Base-by-base conservation (phyloP, 2,797 vertebrate genomes). In the Melanitta fusca region DNA sequence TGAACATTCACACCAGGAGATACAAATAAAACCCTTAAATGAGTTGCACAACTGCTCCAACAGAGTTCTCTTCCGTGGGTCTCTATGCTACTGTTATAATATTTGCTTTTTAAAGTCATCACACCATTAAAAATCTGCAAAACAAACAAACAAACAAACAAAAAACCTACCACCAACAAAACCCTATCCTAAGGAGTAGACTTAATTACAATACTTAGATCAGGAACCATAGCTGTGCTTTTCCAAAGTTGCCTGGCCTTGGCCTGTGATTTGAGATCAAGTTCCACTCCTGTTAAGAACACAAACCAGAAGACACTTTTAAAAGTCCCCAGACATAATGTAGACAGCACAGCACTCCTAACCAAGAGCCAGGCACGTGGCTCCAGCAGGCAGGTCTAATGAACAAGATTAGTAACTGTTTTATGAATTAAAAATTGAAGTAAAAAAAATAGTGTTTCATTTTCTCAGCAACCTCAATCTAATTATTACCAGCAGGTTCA, bases 401-500 rank as follows among this genome's bases (percentile, higher is more conserved):
- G 81, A 78, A 82, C 13, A 8, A 71, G 77, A 66, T 96, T 94
- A 66, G 25, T 90, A 75, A 70, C 81, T 96, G 87, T 39, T 82
- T 95, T 75, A 80, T 94, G 93, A 97, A 97, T 96, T 96, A 91
- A 96, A 96, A 96, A 74, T 71, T 90, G 85, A 89, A 93, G 73
- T 64, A 54, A 91, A 82, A 73, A 91, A 94, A 95, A 95, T 39
- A 82, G 86, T 95, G 95, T 97, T 98, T 98, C 96, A 97, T 97
- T 98, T 98, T 98, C 93, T 96, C 90, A 89, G 70, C 38, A 95
- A 80, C 66, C 65, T 83, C 92, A 88, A 78, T 75, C 85, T 97
- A 97, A 98, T 97, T 96, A 96, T 89, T 96, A 90, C 91, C 96
- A 97, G 95, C 91, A 97, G 82, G 85, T 95, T 91, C 34, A 80